Percentiles rank a stretch among this genome's conserved stretches.
Conservation (phyloP, 2,888 invertebrate species). For the Phengaris arion region DNA sequence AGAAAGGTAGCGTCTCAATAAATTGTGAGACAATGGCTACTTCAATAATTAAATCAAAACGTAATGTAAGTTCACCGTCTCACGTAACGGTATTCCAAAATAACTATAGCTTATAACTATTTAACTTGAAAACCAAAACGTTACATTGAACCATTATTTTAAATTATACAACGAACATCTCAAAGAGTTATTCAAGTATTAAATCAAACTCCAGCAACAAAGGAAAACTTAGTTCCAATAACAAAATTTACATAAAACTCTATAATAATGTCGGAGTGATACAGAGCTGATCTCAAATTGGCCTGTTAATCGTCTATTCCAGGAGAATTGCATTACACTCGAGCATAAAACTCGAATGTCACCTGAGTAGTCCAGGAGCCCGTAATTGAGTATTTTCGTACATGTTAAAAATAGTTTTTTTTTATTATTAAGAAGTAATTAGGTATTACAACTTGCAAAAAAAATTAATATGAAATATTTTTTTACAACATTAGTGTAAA, state of each 20-base stretch:
- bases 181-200: conserved; percentile 6
- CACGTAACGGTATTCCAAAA: not conserved
- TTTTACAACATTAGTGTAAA: no score
- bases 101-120: not conserved
- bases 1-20: no score
- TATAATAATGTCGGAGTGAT: conserved; percentile 35
- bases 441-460: no score
- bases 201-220: not conserved
- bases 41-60: no score
- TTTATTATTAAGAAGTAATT: no score
- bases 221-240: conserved; percentile 32
- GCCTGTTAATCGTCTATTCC: conserved; percentile 51
- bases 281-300: conserved; percentile 49
- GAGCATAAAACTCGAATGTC: conserved; percentile 46
- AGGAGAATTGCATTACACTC: conserved; percentile 52
- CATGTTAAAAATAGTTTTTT: no score
- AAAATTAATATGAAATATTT: no score
- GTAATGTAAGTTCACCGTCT: not conserved
- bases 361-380: conserved; percentile 33
- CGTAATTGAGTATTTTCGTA: no score
- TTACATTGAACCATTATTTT: not conserved
- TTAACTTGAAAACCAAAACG: not conserved
- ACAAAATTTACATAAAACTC: conserved; percentile 38
- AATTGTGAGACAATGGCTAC: no score
- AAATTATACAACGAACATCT: not conserved